Evolutionary conservation across 2,888 invertebrate genomes (phyloP), one percentile per base, ranked within the genome.

Genomic region (Watsonalla binaria): DNA sequence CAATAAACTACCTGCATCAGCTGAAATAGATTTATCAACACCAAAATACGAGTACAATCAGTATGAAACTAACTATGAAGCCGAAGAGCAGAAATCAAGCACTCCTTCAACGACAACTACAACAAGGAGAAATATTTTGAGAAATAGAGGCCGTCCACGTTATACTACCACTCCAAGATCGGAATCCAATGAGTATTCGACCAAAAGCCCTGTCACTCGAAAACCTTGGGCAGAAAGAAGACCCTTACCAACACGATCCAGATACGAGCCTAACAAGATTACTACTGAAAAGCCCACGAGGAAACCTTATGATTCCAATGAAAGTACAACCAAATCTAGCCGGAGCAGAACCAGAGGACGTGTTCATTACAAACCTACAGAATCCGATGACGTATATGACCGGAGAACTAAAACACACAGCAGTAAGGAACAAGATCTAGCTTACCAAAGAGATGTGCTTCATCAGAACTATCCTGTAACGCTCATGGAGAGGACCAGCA

Each of bases 391-490:
- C 6, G 62, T 65, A 57, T 79, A 80, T 56, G 79, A 83, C 45
- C 82, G 72, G 52, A 82, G 68, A 65, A 65, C 68, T 47, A 84
- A 78, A 56, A 63, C 64, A 45, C 70, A 73, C 33, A 70, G 63
- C 13, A 73, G 56, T 11, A 86, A 86, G 63, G 83, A 86, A 60
- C 70, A 80, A 55, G 90, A 91, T 55, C 72, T 93, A 58, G 93
- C 93, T 2, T 93, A 93, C 61, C 93, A 93, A 76, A 85, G 93
- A 58, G 93, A 93, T 70, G 90, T 93, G 4, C 72, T 93, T 6
- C 93, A 93, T 64, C 93, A 93, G 68, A 93, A 93, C 62, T 93
- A 93, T 66, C 93, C 93, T 1, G 92, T 93, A 0, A 92, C 93
- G 6, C 61, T 91, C 33, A 86, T 86, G 80, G 91, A 91, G 70